These are phyloP conservation scores for Atta colombica DNA, from an alignment of 1,140 invertebrate species.

Conservation along the genomic window DNA sequence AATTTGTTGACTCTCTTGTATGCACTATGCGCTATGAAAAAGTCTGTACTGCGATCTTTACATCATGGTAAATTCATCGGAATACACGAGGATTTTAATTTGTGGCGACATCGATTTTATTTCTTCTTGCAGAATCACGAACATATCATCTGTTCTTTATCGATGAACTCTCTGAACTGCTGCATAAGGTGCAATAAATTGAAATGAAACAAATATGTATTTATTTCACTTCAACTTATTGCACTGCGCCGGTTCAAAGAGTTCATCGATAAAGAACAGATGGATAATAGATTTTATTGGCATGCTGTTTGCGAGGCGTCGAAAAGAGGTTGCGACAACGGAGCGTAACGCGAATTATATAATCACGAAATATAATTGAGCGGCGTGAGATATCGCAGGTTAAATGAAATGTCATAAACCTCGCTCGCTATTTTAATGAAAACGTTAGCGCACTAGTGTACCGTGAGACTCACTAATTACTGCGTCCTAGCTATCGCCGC, in stretches of 20 bases:
- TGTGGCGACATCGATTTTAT: neutral
- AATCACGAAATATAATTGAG: conserved; percentile 55
- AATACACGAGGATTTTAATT: neutral
- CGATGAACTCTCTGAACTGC: no score
- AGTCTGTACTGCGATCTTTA: no score
- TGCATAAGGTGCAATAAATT: no score
- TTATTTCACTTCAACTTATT: no score
- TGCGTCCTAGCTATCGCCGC: conserved; percentile 43
- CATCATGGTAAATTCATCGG: neutral
- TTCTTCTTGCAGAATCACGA: neutral
- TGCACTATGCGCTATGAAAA: no score
- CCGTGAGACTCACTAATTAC: conserved; percentile 60
- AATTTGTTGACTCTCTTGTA: no score
- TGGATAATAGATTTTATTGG: conserved; percentile 22
- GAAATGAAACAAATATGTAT: no score
- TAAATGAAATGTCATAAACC: conserved; percentile 65
- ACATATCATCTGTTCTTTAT: no score
- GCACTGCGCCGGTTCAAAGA: no score
- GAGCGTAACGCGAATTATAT: conserved; percentile 32
- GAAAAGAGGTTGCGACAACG: conserved; percentile 42
- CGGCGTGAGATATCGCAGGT: conserved; percentile 42
- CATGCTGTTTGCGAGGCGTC: conserved; percentile 1
- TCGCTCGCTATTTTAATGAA: conserved; percentile 55
- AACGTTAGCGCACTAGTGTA: conserved; percentile 30
- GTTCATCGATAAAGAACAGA: no score